Evolutionary conservation across 1,140 invertebrate genomes (phyloP).

Genomic region (Papilio xuthus): DNA sequence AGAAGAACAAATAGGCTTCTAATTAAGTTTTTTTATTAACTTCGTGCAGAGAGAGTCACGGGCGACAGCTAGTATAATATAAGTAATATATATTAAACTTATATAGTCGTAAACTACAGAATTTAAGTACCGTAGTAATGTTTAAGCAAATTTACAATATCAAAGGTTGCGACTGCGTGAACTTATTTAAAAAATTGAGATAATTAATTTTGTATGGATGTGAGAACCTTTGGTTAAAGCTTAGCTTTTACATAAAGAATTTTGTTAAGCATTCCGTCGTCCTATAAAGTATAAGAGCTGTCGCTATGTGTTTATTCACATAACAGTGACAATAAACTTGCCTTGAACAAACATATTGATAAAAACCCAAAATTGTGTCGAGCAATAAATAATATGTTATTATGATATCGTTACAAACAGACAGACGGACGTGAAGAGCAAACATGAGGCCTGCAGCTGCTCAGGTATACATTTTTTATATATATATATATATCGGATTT

Average conservation of each 20-base stretch:
- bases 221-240: background rate
- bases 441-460: slow-evolving; percentile 4
- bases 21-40: no score
- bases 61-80: no score
- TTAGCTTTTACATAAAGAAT: background rate
- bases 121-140: no score
- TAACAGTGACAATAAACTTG: background rate
- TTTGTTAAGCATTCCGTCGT: background rate
- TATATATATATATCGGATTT: slow-evolving; percentile 9
- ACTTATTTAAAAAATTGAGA: no score
- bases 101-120: no score
- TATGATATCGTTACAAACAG: slow-evolving; percentile 15
- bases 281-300: background rate
- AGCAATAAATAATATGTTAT: slow-evolving; percentile 10
- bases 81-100: no score
- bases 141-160: no score
- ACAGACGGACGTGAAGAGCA: slow-evolving; percentile 1
- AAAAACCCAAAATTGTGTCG: background rate
- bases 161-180: no score
- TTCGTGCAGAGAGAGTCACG: no score
- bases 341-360: background rate
- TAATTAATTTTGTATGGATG: no score
- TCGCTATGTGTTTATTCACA: background rate
- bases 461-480: background rate
- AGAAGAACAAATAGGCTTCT: no score